phyloP scores from a whole-genome alignment of 2,797 vertebrate species.

The Lepus townsendii region DNA sequence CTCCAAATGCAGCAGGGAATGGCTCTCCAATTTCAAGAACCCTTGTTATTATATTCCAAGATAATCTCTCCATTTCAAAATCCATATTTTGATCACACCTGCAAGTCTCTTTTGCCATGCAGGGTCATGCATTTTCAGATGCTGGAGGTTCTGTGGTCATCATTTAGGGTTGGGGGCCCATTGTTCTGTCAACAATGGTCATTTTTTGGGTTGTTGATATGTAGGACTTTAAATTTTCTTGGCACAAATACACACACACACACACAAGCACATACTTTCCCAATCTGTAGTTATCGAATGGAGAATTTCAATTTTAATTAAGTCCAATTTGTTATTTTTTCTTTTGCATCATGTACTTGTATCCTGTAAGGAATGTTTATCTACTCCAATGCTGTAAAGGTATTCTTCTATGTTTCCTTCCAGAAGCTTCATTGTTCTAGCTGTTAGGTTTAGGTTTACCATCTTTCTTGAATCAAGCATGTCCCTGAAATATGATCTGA shows the following conservation, averaged over 20 bases:
- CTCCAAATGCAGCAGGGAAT: background rate
- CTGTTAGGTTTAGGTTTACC: background rate
- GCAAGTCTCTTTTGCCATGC: background rate
- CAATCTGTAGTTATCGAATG: background rate
- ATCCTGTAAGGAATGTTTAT: background rate
- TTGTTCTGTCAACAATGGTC: background rate
- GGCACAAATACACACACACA: background rate
- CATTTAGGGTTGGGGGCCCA: background rate
- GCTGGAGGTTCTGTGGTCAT: background rate
- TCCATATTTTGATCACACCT: background rate
- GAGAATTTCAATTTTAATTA: slow-evolving; percentile 19
- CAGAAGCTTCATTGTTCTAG: background rate
- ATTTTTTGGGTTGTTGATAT: background rate
- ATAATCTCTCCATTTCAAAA: background rate
- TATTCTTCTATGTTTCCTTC: no score
- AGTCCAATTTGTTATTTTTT: background rate
- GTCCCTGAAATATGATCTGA: background rate
- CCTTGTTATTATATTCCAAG: background rate
- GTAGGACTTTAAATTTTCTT: background rate
- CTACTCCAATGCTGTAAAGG: background rate
- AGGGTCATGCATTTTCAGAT: background rate
- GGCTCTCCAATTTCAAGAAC: background rate
- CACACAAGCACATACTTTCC: background rate
- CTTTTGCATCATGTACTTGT: background rate
- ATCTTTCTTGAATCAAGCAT: background rate